Evolutionary conservation across 2,888 invertebrate species (phyloP), one percentile per base, ranked within the genome.

Genomic region (Pasiphila rectangulata): DNA sequence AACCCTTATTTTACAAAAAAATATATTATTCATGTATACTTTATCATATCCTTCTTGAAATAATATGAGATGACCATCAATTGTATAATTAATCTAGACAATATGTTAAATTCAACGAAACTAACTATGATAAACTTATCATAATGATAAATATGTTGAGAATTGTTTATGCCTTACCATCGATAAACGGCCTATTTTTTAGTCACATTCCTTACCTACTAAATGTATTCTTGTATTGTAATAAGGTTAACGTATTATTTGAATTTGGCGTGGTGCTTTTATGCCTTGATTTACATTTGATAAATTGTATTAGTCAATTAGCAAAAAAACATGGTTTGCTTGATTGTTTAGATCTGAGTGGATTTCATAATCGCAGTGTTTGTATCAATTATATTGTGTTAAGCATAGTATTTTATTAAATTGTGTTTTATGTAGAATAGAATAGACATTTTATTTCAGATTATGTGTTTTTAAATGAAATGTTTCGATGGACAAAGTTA

Each of bases 311-410:
- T 36, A 17, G 6, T 50, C 17, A 40, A 46, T 27, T 32, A 39
- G 29, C 4, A 6, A 4, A 35, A 43, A 48, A 49, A 32, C 42
- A 42, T 52, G 45, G 54, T 39, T 38, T 36, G 32, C 40, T 51
- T 56, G 9, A 38, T 30, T 55, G 17, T 60, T 56, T 51, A 76
- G 77, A 78, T 76, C 78, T 78, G 78, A 77, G 69, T 66, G 69
- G 52, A 40, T 51, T 56, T 32, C 23, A 51, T 50, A 23, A 2
- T 7, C 21, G 7, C 23, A 38, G 10, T 17, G 39, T 20, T 47
- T 5, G 24, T 48, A 23, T 48, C 12, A 34, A 39, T 30, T 16
- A 13, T 46, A 57, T 46, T 5, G 9, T 32, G 16, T 16, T 16
- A 32, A 17, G 15, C 9, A 32, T 15, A n/a, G 4, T 15, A 17